These are phyloP conservation scores for Sebastes trivittatus DNA, from an alignment of 2,797 vertebrate species.

Conservation along the genomic window DNA sequence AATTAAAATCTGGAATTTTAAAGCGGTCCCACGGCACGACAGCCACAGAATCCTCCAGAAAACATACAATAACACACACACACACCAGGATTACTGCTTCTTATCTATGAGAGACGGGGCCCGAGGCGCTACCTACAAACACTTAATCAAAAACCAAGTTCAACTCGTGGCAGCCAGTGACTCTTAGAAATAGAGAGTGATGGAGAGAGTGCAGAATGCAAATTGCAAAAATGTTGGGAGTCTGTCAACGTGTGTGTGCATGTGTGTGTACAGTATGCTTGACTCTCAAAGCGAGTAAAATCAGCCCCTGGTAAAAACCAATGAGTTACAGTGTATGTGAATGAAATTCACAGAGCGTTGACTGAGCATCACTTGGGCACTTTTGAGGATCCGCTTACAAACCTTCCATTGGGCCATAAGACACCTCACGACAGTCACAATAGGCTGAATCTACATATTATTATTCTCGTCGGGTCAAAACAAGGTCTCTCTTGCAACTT, in stretches of 20 bases:
- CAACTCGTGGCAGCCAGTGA: constrained; percentile 72
- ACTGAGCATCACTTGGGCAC: background rate
- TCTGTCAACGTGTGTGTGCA: constrained; percentile 29
- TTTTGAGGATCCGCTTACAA: background rate
- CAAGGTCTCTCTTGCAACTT: background rate
- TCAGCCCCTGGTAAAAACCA: constrained; percentile 39
- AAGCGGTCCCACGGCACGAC: constrained; percentile 55
- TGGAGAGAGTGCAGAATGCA: constrained; percentile 73
- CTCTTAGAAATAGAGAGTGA: constrained; percentile 75
- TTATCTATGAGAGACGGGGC: constrained; percentile 79
- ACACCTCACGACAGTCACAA: background rate
- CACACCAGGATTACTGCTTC: constrained; percentile 70
- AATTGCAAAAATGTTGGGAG: constrained; percentile 72
- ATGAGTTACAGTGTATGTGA: constrained; percentile 19
- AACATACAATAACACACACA: constrained; percentile 54
- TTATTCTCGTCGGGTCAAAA: background rate
- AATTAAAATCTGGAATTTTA: constrained; percentile 70
- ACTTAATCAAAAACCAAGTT: constrained; percentile 85
- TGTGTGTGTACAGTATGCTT: constrained; percentile 24
- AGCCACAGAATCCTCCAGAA: constrained; percentile 53
- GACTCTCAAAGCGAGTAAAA: constrained; percentile 27
- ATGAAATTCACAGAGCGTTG: constrained; percentile 29
- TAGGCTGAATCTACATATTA: background rate
- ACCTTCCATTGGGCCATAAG: background rate
- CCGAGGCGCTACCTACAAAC: constrained; percentile 82